Percentiles rank a stretch among this genome's conserved stretches.
Conservation (phyloP, 1,140 invertebrate species). For the Bombus impatiens region DNA sequence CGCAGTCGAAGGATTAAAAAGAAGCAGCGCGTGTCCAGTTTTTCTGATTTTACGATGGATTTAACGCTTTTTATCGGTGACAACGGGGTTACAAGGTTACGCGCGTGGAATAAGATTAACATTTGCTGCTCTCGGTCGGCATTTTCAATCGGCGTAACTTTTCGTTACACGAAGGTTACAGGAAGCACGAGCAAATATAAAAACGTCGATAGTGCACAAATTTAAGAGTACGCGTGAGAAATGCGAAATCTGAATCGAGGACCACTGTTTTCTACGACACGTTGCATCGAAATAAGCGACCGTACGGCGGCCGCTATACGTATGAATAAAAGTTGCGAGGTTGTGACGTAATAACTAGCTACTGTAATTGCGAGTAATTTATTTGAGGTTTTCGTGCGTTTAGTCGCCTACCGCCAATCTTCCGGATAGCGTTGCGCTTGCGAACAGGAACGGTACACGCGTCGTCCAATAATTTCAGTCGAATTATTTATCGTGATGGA, state of each 20-base stretch:
- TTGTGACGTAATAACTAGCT: conserved; percentile 28
- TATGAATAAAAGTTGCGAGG: not conserved
- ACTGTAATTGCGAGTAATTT: conserved; percentile 39
- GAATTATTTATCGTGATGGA: conserved; percentile 2
- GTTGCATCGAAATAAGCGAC: conserved; percentile 16
- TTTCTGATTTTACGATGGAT: too few species aligned
- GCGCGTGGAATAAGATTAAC: too few species aligned
- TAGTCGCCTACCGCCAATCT: conserved; percentile 26
- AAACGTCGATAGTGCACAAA: not conserved
- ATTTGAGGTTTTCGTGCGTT: conserved; percentile 21
- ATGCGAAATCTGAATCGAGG: not conserved
- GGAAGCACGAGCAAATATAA: too few species aligned
- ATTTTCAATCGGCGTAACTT: too few species aligned
- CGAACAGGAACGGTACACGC: not conserved
- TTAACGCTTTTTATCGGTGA: too few species aligned
- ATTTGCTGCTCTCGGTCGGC: too few species aligned
- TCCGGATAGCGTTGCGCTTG: conserved; percentile 13
- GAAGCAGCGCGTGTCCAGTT: too few species aligned
- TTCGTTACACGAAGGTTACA: too few species aligned
- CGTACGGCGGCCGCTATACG: conserved; percentile 16
- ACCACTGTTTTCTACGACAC: conserved; percentile 16
- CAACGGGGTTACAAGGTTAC: too few species aligned
- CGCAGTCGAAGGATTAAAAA: too few species aligned
- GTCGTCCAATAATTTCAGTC: not conserved
- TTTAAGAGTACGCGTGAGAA: fast-evolving